Base-by-base conservation (phyloP, 64 coral and sea anemone species). In the Actinia equina region DNA sequence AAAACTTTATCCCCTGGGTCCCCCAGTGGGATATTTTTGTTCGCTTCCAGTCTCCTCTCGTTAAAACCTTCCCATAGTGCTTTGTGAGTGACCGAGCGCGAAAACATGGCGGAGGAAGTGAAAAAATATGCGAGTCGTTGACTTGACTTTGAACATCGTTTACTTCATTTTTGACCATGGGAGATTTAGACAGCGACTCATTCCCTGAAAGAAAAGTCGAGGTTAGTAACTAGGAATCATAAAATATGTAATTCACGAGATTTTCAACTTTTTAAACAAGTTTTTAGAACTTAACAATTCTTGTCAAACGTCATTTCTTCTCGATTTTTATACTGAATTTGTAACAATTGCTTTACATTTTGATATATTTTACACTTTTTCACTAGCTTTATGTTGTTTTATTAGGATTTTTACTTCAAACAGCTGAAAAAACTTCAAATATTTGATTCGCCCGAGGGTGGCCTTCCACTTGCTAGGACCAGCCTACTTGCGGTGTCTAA, bases 341-440 rank as follows among this genome's bases (percentile, higher is more conserved):
- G 18, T 69, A 25, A 5, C n/a, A 69, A 10, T 69, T 69, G 63
- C 3, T 25, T 20, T n/a, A 8, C 22, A 8, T 22, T 7, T 22
- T n/a, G 8, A 20, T 9, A n/a, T 69, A 8, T 69, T 69, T 69
- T 22, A 7, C 9, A 9, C 5, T 20, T 69, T 20, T 81, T 7
- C 11, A 81, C 79, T 53, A 37, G 30, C n/a, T 19, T 13, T 44
- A 19, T 23, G 19, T 87, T 27, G 60, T 70, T 44, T 83, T 86
- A 37, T 88, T 60, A 98, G 96, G 96, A 98, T 83, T 98, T 98
- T 77, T 89, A 65, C 85, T 98, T 94, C 71, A 98, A 98, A 70
- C 92, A 98, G 89, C 60, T 98, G 84, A 90, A 92, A 51, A 98
- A 98, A 22, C 88, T 98, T 54, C 59, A 87, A 83, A 86, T 95